Evolutionary conservation across 1,140 invertebrate genomes (phyloP), one percentile per base, ranked within the genome.

Genomic region (Lepidurus packardi): DNA sequence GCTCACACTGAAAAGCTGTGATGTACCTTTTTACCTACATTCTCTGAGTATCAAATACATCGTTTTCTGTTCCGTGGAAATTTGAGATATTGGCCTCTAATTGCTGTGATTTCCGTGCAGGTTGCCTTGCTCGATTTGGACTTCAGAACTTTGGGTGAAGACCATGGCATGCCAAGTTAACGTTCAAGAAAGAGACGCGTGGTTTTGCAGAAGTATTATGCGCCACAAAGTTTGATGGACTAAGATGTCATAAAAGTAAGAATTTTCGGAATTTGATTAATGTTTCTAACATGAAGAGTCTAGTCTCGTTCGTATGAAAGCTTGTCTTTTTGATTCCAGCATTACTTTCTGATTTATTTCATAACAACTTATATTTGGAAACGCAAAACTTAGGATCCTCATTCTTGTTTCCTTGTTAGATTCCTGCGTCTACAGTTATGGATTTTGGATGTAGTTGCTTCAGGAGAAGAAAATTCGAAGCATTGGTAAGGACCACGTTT

Each of bases 271-370:
- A 16, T 65, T 21, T n/a, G 9, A 7, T 65, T 65, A 1, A 9
- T 21, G 6, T 65, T n/a, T n/a, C 21, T 65, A n/a, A 65, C 21
- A 65, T 65, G 53, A 65, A 65, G 53, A 65, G 53, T n/a, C 21
- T 65, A 65, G 53, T 65, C 53, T 65, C 53, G 53, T 65, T 65
- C 53, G 53, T 65, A 65, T 65, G 53, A 65, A 65, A 65, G 53
- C 53, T 65, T 21, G 53, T 16, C 53, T 21, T 65, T 65, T 65
- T 65, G 53, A 65, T 65, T 65, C 53, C 53, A 11, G 13, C 7
- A 65, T 65, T 34, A 11, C n/a, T n/a, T 65, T 65, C 53, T 65
- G 53, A 65, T 65, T 21, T 1, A 65, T 7, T 21, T 7, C 6
- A 0, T 7, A 65, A 11, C 6, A 65, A 1, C 21, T 16, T 65